Evolutionary conservation across 2,797 vertebrate genomes (phyloP), one percentile per base, ranked within the genome.

Genomic region (Arvicola amphibius): DNA sequence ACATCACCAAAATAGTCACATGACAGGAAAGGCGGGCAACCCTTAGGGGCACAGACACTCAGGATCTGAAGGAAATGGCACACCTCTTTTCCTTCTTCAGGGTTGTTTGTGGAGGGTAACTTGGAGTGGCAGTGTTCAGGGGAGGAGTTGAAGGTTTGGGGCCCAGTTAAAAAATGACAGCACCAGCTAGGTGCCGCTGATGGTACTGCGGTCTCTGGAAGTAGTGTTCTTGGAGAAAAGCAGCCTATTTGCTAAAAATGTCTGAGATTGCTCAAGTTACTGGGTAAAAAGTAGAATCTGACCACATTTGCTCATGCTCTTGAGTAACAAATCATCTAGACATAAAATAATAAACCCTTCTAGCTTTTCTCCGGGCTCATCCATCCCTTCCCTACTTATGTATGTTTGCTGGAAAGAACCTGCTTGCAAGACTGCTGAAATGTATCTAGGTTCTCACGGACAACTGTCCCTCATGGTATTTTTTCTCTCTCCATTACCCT

Each of bases 141-240:
- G 43, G 81, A 56, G 37, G 6, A 63, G 16, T 17, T 69, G 21
- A 69, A 56, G 43, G 12, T 10, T 92, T 80, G 59, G 48, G 37
- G 11, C 34, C 19, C 27, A 32, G 13, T 56, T 83, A 48, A 51
- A 37, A 40, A 3, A 59, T 40, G 23, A 94, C 27, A 80, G 69
- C 0, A 1, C 27, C 51, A n/a, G 19, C 23, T 43, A 14, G 27
- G 4, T 46, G 6, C 37, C 74, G 0, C 34, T 23, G 17, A 25
- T 8, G 12, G 63, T 10, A 29, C 29, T 69, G 23, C 59, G 9
- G 51, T 5, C 40, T 83, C 61, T 34, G 46, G 63, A 77, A 43
- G 32, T 6, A 37, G 43, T 0, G 4, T 65, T 80, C 76, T 61
- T 61, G 23, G 25, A 93, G 56, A 67, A 77, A 5, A 48, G 46